phyloP scores from a whole-genome alignment of 2,888 invertebrate species.

The Athalia cordata region DNA sequence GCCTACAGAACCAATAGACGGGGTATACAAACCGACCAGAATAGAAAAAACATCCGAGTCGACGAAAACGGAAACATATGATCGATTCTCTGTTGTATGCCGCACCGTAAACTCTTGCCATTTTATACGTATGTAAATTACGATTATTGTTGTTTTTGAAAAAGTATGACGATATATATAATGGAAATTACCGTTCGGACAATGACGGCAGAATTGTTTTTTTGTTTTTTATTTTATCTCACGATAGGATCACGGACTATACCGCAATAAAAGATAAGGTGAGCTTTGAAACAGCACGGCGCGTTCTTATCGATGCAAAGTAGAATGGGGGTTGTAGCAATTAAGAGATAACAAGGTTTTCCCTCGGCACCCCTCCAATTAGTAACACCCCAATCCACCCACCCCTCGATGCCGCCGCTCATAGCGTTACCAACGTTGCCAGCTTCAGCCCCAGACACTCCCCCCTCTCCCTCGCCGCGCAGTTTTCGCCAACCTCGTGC shows the following conservation, averaged over 20 bases:
- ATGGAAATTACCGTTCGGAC: not conserved
- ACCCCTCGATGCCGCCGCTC: constrained; percentile 42
- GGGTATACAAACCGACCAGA: not conserved
- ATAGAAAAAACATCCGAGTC: not conserved
- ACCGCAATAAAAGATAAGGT: constrained; percentile 35
- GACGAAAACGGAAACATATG: not conserved
- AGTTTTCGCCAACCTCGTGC: constrained; percentile 40
- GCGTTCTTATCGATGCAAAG: constrained; percentile 72
- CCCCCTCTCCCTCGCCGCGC: constrained; percentile 4
- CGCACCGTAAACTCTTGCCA: too few species aligned
- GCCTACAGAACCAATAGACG: not conserved
- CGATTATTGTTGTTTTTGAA: too few species aligned
- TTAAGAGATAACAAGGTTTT: constrained; percentile 74
- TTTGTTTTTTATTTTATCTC: not conserved
- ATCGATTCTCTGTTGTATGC: not conserved
- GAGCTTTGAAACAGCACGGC: constrained; percentile 12
- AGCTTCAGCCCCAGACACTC: constrained; percentile 3
- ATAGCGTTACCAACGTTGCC: constrained; percentile 35
- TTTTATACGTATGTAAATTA: too few species aligned
- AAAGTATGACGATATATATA: too few species aligned
- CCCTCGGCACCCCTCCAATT: constrained; percentile 72
- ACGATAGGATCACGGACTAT: constrained; percentile 10
- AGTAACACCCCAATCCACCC: constrained; percentile 68
- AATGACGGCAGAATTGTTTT: not conserved
- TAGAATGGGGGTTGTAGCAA: constrained; percentile 71